Evolutionary conservation across 2,888 invertebrate species (phyloP), one percentile per base, ranked within the genome.

Genomic region (Mimas tiliae): DNA sequence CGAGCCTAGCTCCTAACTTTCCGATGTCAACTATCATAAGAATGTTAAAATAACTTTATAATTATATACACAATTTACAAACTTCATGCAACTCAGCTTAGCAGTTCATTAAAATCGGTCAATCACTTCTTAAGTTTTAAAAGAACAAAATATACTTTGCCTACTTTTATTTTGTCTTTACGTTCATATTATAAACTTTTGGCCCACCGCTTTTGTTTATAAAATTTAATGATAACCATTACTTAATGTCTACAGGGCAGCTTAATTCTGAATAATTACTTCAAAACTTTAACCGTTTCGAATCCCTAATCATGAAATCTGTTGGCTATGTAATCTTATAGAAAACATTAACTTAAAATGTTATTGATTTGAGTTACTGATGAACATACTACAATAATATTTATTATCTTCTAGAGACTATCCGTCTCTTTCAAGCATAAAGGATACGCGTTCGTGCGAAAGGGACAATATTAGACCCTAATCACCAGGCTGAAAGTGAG

Each of bases 401-500:
- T 58, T 58, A 58, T 58, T 58, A 58, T 42, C 38, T 38, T 42
- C 38, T 42, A 4, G 19, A 14, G 34, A 52, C 16, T 16, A 27
- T 27, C 4, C 27, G 6, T 58, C 58, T 38, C 19, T 38, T 58
- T 58, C 42, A 19, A 12, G 12, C 42, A 6, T 42, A 19, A 12
- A 7, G 12, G 7, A 2, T n/a, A 6, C 8, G n/a, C 9, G 34
- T 55, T 38, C n/a, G 38, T 19, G 53, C 33, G 58, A 58, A 58
- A 38, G 19, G 19, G 38, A 12, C 8, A 34, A 19, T 19, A 42
- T 12, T 12, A 47, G 38, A n/a, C 63, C 51, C 63, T 64, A 64
- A 64, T 64, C 63, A 64, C 38, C 38, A 19, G 51, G 19, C 51
- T 38, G 63, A 72, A 72, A 73, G 70, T 72, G 74, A 70, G 70